phyloP scores from a whole-genome alignment of 2,797 vertebrate genomes.

The Liasis olivaceus region DNA sequence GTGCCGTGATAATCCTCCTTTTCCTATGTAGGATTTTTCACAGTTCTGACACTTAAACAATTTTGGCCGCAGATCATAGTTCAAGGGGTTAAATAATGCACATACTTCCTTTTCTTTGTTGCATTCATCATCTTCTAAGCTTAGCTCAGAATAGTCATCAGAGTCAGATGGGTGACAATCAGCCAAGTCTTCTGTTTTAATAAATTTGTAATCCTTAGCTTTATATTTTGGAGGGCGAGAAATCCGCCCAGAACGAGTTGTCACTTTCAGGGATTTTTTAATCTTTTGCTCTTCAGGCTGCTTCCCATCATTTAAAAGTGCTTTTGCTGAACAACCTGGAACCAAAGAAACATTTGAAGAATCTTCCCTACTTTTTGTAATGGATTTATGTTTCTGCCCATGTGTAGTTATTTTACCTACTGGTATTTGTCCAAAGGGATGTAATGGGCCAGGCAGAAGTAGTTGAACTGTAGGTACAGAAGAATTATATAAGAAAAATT shows the following conservation, averaged over 20 bases:
- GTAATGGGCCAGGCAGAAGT: conserved; percentile 77
- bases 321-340: conserved; percentile 46
- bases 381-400: neutral
- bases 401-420: conserved; percentile 55
- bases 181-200: conserved; percentile 91
- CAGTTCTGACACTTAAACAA: conserved; percentile 87
- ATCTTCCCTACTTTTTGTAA: neutral
- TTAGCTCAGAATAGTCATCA: conserved; percentile 93
- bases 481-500: conserved; percentile 77
- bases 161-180: conserved; percentile 91
- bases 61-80: conserved; percentile 82
- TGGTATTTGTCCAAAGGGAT: conserved; percentile 73
- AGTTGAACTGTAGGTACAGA: conserved; percentile 79
- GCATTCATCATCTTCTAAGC: conserved; percentile 87
- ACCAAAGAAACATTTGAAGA: neutral
- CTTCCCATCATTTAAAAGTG: conserved; percentile 49
- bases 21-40: conserved; percentile 93
- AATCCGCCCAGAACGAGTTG: conserved; percentile 91
- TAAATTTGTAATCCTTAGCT: conserved; percentile 96
- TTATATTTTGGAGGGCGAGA: conserved; percentile 94
- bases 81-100: conserved; percentile 64
- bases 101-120: conserved; percentile 69
- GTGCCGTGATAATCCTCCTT: conserved; percentile 89
- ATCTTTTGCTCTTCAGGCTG: conserved; percentile 76
- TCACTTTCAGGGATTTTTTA: conserved; percentile 85